Conservation (phyloP, 2,113 vertebrate genomes). For the Coptodon bakossiorum region DNA sequence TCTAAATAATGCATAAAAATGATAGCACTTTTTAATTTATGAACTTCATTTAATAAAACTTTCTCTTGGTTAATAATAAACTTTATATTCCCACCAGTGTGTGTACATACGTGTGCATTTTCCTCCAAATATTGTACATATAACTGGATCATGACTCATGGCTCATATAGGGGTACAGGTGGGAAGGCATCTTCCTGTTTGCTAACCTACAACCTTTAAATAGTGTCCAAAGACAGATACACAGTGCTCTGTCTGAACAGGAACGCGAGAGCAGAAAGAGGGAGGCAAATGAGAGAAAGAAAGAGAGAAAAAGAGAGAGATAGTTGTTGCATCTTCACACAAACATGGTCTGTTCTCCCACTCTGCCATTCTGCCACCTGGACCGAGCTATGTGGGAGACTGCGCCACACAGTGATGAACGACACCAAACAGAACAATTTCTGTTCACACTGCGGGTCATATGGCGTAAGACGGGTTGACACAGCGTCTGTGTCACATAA, state of each 20-base stretch:
- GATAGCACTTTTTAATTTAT: background rate
- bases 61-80: background rate
- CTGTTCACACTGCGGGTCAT: slow-evolving; percentile 58
- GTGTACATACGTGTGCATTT: background rate
- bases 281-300: slow-evolving; percentile 7
- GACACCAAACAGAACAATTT: slow-evolving; percentile 58
- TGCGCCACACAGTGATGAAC: slow-evolving; percentile 52
- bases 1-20: background rate
- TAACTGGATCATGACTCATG: slow-evolving; percentile 45
- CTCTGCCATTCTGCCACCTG: slow-evolving; percentile 72
- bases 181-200: slow-evolving; percentile 57
- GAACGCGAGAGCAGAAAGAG: background rate
- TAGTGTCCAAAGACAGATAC: slow-evolving; percentile 57
- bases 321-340: slow-evolving; percentile 69
- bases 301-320: slow-evolving; percentile 33
- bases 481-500: slow-evolving; percentile 61
- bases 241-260: slow-evolving; percentile 48
- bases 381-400: slow-evolving; percentile 61
- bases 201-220: slow-evolving; percentile 67
- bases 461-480: slow-evolving; percentile 41
- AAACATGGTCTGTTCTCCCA: slow-evolving; percentile 69
- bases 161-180: slow-evolving; percentile 60
- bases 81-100: background rate
- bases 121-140: background rate
- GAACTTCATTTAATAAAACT: background rate